Base-by-base conservation (phyloP, 2,888 invertebrate genomes). In the Tetrapedia diversipes region DNA sequence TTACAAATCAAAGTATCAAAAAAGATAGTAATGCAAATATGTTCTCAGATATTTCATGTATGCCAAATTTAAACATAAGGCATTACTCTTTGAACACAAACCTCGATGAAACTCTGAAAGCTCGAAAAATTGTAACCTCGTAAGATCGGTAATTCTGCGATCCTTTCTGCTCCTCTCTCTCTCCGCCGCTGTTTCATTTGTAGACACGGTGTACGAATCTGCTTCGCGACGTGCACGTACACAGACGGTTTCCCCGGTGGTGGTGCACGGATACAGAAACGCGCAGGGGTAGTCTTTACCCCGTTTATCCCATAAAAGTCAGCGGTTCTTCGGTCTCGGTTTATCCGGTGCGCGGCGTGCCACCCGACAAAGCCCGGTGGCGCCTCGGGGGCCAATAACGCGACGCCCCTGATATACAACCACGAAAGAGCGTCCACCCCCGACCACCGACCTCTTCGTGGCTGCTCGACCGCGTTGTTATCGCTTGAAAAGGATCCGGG, bases 331-430 rank as follows among this genome's bases (percentile, higher is more conserved):
- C 83, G 83, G 82, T 77, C 83, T 84, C 87, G 83, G 84, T 87
- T 87, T 88, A 88, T 85, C 86, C 79, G 77, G 84, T 77, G 85
- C 83, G 85, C 85, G 83, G 87, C 68, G 77, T 86, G 87, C 86
- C 73, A 77, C 81, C 86, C 88, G 89, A 90, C 89, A 90, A 89
- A 90, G 87, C 86, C 82, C 74, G 81, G 85, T 86, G 86, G 87
- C 83, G 85, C 91, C 90, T 88, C 87, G 77, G 90, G 91, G 89
- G 87, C 90, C 90, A 91, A 91, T 91, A 91, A 91, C 88, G 85
- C 83, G 82, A 84, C 87, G 88, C 86, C 86, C 88, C 84, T 84
- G 85, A 85, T 83, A 85, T 82, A 84, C 83, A 90, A 90, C 88
- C 75, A 80, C 82, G 73, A 80, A 84, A 84, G 84, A 84, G 59